Conservation (phyloP, 2,797 vertebrate species). For the Hoplostethus mediterraneus region DNA sequence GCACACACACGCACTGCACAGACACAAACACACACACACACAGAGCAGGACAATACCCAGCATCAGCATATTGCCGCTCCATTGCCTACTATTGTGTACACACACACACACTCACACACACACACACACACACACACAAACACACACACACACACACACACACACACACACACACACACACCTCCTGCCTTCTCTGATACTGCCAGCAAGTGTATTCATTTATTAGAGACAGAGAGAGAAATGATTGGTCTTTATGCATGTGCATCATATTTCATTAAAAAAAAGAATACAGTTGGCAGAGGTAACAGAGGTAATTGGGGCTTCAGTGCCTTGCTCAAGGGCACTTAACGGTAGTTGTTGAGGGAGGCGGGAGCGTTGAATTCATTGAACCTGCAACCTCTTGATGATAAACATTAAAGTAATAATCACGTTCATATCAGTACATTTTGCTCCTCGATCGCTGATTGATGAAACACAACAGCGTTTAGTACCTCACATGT, state of each 20-base stretch:
- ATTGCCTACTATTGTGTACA: background rate
- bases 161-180: background rate
- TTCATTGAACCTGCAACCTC: too few relatives aligned
- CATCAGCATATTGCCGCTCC: too few relatives aligned
- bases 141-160: slow-evolving; percentile 7
- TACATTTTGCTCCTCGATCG: too few relatives aligned
- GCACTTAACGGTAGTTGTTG: too few relatives aligned
- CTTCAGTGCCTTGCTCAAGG: too few relatives aligned
- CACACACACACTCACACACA: slow-evolving; percentile 15
- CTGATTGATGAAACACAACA: too few relatives aligned
- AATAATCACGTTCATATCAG: too few relatives aligned
- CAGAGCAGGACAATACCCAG: background rate
- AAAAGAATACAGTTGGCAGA: too few relatives aligned
- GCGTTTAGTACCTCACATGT: too few relatives aligned
- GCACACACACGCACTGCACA: slow-evolving; percentile 2
- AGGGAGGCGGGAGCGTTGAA: too few relatives aligned
- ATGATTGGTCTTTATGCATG: slow-evolving; percentile 15
- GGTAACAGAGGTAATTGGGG: too few relatives aligned
- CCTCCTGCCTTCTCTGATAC: background rate
- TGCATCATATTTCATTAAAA: background rate
- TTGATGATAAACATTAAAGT: too few relatives aligned
- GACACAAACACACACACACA: background rate
- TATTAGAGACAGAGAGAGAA: slow-evolving; percentile 40
- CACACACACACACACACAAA: slow-evolving; percentile 18
- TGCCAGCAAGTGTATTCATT: slow-evolving; percentile 57